Evolutionary conservation across 2,888 invertebrate species (phyloP).

Genomic region (Synergus gifuensis): DNA sequence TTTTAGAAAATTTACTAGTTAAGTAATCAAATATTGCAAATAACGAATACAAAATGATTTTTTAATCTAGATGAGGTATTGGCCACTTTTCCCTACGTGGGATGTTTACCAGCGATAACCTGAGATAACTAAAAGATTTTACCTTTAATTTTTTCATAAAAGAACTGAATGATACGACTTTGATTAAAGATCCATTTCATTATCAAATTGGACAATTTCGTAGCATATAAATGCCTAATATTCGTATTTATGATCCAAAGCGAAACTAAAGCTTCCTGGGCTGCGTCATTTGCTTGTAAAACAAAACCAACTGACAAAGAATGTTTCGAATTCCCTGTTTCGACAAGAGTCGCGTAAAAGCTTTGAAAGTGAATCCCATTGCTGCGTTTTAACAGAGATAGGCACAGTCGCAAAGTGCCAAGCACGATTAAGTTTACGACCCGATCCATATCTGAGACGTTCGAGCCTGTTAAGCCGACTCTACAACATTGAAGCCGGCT

Average conservation of each 20-base stretch:
- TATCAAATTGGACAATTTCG: neutral
- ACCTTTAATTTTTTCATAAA: too few species aligned
- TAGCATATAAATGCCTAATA: neutral
- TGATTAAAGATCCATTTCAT: neutral
- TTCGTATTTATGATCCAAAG: neutral
- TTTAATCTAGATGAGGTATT: too few species aligned
- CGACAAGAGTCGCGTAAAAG: neutral
- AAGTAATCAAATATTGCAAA: too few species aligned
- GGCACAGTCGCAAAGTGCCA: conserved; percentile 33
- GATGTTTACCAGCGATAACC: too few species aligned
- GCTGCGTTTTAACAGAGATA: conserved; percentile 3
- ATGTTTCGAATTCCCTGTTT: conserved; percentile 24
- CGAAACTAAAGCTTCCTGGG: neutral
- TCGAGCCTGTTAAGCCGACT: conserved; percentile 42
- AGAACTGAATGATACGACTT: neutral
- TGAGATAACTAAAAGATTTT: too few species aligned
- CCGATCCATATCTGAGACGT: conserved; percentile 43
- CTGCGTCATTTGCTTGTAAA: conserved; percentile 13
- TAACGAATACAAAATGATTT: too few species aligned
- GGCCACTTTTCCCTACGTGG: too few species aligned
- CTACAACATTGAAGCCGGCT: conserved; percentile 33
- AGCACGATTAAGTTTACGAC: conserved; percentile 44
- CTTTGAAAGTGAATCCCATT: conserved; percentile 20
- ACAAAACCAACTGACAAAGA: neutral
- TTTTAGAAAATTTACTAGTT: too few species aligned